Evolutionary conservation across 2,888 invertebrate genomes (phyloP).

Genomic region (Cerceris ruficornis): DNA sequence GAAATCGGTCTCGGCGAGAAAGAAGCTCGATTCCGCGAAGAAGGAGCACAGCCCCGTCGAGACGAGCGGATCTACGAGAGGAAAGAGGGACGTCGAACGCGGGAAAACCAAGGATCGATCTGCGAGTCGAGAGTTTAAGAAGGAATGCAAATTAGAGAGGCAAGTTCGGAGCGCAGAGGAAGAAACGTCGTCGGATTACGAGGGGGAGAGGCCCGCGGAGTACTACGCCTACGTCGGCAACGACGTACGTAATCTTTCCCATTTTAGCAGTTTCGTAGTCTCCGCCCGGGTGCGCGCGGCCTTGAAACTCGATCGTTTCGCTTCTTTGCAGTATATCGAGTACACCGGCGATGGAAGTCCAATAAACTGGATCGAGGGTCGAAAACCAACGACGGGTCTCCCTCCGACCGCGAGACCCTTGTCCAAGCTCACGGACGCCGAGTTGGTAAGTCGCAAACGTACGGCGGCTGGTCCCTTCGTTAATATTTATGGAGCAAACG

Average conservation of each 20-base stretch:
- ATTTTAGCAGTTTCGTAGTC: too few relatives aligned
- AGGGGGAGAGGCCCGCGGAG: slow-evolving; percentile 37
- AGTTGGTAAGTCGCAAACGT: slow-evolving; percentile 62
- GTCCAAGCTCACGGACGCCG: slow-evolving; percentile 46
- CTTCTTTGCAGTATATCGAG: slow-evolving; percentile 69
- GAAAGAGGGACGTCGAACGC: background rate
- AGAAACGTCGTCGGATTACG: background rate
- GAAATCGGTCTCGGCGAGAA: too few relatives aligned
- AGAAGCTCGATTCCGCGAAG: too few relatives aligned
- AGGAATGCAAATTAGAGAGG: background rate
- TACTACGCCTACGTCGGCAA: slow-evolving; percentile 68
- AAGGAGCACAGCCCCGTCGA: too few relatives aligned
- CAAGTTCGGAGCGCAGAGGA: background rate
- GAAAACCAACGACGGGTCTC: slow-evolving; percentile 66
- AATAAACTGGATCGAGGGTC: slow-evolving; percentile 73
- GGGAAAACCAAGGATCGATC: background rate
- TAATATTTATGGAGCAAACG: background rate
- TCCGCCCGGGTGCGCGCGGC: background rate
- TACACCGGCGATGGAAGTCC: slow-evolving; percentile 66
- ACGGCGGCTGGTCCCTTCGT: background rate
- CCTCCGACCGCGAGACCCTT: slow-evolving; percentile 67
- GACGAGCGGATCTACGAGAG: background rate
- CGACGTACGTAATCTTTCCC: slow-evolving; percentile 60
- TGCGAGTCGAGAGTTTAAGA: background rate
- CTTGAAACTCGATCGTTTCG: background rate